Evolutionary conservation across 2,888 invertebrate species (phyloP), one percentile per base, ranked within the genome.

Genomic region (Isotomurus palustris): DNA sequence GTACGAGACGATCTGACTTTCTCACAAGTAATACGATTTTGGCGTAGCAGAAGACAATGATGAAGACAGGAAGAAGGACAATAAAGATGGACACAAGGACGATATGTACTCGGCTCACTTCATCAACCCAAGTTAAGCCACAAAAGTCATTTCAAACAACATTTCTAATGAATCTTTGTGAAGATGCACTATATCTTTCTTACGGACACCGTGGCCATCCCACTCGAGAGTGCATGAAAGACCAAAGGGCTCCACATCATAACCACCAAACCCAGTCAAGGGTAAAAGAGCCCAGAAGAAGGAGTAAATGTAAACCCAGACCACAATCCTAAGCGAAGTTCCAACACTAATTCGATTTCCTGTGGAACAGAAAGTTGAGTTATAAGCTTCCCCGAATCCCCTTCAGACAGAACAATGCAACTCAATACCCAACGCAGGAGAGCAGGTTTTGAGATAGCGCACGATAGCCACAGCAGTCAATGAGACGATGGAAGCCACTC

Each of bases 381-480:
- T 17, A 40, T 40, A 6, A 40, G 6, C 17, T 17, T 19, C 6
- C 19, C 19, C 6, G 40, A 40, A 14, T 40, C n/a, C n/a, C n/a
- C n/a, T n/a, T n/a, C 29, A 35, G 6, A 27, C 28, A 35, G 27
- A 12, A 35, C 21, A 19, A 28, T 28, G n/a, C 14, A 48, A 21
- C n/a, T 48, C 27, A 21, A 56, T 60, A 68, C 68, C 61, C 35
- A 50, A 36, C 10, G 48, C 56, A 19, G 64, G 66, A 4, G 35
- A 49, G 36, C 68, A 68, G 8, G 69, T 69, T 50, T 69, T 69
- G 32, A 69, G 43, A 48, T 60, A 69, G 1, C 69, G 58, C n/a
- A 69, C 62, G 6, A 67, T 41, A 2, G 69, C 67, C 43, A 69
- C 54, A 8, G 59, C 61, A 1, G 49, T 52, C 35, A 69, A 47